Conservation (phyloP, 2,113 vertebrate genomes). For the Hystrix brachyura region DNA sequence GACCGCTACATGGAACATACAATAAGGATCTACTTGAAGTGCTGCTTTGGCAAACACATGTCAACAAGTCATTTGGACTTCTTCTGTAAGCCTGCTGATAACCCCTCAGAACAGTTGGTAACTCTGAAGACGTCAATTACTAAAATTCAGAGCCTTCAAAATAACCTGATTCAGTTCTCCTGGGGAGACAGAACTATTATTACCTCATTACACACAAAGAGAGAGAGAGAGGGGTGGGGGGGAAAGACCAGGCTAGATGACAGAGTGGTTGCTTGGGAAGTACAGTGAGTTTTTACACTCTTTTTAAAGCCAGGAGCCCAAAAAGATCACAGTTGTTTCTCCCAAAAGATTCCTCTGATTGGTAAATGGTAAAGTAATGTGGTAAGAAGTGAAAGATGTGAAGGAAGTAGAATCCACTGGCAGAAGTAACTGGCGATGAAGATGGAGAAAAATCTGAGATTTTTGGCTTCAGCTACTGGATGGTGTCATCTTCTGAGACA, state of each 20-base stretch:
- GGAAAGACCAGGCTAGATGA: not conserved
- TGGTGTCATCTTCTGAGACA: not conserved
- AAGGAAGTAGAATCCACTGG: not conserved
- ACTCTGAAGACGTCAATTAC: slow-evolving; percentile 32
- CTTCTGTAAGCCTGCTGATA: not conserved
- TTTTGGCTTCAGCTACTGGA: not conserved
- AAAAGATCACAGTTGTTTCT: not conserved
- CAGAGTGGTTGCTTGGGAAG: not conserved
- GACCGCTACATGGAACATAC: not conserved
- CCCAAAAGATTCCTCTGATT: not conserved
- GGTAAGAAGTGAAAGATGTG: not conserved
- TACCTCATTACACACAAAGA: not conserved
- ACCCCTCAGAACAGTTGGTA: slow-evolving; percentile 38
- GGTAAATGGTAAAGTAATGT: not conserved
- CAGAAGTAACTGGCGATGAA: not conserved
- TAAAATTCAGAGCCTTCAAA: slow-evolving; percentile 51
- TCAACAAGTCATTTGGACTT: slow-evolving; percentile 62
- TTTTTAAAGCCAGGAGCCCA: not conserved
- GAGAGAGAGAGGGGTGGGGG: not conserved
- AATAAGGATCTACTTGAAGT: slow-evolving; percentile 4
- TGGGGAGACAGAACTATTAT: not conserved
- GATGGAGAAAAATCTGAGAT: not conserved
- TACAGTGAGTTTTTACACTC: not conserved
- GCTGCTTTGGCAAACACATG: slow-evolving; percentile 28
- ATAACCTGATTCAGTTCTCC: not conserved